Evolutionary conservation across 1,140 invertebrate species (phyloP), one percentile per base, ranked within the genome.

Genomic region (Vanessa tameamea): DNA sequence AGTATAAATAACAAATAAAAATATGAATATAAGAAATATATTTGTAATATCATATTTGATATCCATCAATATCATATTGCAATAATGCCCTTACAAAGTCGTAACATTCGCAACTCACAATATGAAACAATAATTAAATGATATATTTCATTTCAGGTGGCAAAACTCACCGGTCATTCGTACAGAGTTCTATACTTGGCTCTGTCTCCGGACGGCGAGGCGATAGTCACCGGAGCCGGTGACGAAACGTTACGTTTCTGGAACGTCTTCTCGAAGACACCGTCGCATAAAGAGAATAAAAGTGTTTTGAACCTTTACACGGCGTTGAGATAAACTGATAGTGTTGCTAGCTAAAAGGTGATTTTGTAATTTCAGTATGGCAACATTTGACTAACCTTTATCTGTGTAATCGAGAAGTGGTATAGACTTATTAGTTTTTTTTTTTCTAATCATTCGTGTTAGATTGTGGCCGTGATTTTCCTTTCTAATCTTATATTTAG

Each of bases 181-280:
- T 99, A 98, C 89, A 94, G 99, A 78, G 99, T 99, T 7, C 94
- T 99, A 1, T 99, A 99, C 91, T 91, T 99, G 79, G 99, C 99
- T 0, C 96, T 99, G 94, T 99, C 98, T 47, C 99, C 99, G 0
- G 99, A 99, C 93, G 99, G 99, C 20, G 99, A 99, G 91, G 98
- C 99, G 1, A 99, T 99, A 76, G 99, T 99, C 0, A 99, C 99
- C 0, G 99, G 99, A 12, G 99, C 99, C 16, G 99, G 99, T 0
- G 99, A 99, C 92, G 99, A 99, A 92, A 99, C 99, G 1, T 93
- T 99, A 9, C 94, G 99, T 15, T 99, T 99, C 93, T 99, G 99
- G 99, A 99, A 99, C 94, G 98, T 99, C 0, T 99, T 99, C 90
- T 98, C 97, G 78, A 99, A 99, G 94, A 98, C 98, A 15, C 95